Percentiles rank a stretch among this genome's conserved stretches.
Evolutionary conservation across 2,113 vertebrate genomes (phyloP).

Genomic region (Okapia johnstoni): DNA sequence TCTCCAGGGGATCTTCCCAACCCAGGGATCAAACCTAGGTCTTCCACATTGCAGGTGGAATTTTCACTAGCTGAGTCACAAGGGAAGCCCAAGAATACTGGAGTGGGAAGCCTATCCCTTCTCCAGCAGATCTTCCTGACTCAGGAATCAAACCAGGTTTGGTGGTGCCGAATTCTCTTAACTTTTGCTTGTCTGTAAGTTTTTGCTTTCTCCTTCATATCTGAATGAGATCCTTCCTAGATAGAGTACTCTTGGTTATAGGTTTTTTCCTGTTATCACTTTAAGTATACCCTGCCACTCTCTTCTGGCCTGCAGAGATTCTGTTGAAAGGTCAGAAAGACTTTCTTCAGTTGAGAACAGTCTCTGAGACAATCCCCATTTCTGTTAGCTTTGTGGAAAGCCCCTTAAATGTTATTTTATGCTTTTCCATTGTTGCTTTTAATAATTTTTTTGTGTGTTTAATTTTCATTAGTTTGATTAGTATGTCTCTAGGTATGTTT

Average conservation of each 20-base stretch:
- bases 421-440: not conserved
- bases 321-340: not conserved
- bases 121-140: not conserved
- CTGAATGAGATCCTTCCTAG: not conserved
- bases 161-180: not conserved
- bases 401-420: not conserved
- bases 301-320: not conserved
- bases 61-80: not conserved
- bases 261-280: not conserved
- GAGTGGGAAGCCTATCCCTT: not conserved
- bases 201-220: not conserved
- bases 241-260: not conserved
- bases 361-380: not conserved
- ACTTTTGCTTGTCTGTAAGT: not conserved
- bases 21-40: not conserved
- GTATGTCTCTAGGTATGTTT: not conserved
- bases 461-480: not conserved
- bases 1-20: too few relatives aligned
- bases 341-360: not conserved
- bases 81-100: not conserved
- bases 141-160: not conserved
- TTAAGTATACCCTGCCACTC: not conserved
- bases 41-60: not conserved
- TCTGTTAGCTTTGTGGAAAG: not conserved
- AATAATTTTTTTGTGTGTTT: not conserved